These are phyloP conservation scores for Tauraco erythrolophus DNA, from an alignment of 2,113 vertebrate species.

Conservation along the genomic window DNA sequence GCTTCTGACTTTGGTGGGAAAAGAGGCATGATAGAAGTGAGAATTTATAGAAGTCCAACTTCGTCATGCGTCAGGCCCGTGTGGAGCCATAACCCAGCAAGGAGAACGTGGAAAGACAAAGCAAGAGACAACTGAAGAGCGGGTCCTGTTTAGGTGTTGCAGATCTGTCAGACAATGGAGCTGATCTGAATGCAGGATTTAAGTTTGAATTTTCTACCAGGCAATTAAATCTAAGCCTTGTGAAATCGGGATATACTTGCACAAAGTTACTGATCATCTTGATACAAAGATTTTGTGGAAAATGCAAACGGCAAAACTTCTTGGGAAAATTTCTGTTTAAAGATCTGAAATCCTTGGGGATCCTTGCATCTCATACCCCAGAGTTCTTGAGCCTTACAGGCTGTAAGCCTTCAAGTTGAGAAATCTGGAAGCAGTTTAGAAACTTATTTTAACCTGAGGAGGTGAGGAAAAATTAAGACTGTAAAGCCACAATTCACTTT, in stretches of 20 bases:
- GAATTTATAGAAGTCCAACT: background rate
- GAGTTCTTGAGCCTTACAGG: background rate
- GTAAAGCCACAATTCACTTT: background rate
- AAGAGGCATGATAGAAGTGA: background rate
- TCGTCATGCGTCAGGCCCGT: fast-evolving
- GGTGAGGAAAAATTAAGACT: background rate
- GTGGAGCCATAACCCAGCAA: background rate
- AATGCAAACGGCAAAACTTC: background rate
- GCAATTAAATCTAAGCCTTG: background rate
- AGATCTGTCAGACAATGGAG: background rate
- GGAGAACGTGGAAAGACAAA: background rate
- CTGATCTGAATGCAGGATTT: background rate
- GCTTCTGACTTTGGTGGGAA: background rate
- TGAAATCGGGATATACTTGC: background rate
- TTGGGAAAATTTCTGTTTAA: background rate
- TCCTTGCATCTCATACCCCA: background rate
- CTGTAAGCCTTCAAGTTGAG: background rate
- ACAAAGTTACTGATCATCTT: background rate
- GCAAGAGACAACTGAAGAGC: background rate
- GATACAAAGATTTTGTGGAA: background rate
- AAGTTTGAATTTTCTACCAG: background rate
- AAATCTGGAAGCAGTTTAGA: background rate
- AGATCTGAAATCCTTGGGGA: background rate
- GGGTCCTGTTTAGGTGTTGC: background rate
- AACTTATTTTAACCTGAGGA: background rate